A percentile compares a stretch with the other conserved stretches of the same genome.
Evolutionary conservation across 2,888 invertebrate genomes (phyloP).

Genomic region (Cremastobaeus sp.): DNA sequence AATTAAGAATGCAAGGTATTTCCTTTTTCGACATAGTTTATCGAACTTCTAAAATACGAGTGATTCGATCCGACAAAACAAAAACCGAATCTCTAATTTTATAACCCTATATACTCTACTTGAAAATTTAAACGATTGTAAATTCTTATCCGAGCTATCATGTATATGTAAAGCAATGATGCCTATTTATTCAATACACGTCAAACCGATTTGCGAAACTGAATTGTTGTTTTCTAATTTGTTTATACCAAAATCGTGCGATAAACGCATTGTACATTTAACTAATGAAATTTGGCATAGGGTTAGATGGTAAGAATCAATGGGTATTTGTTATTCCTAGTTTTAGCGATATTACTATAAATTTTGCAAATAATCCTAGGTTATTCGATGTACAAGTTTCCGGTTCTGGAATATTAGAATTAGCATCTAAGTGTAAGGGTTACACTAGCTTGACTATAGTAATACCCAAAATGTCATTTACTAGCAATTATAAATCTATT

Average conservation of each 20-base stretch:
- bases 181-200: background rate
- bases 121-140: background rate
- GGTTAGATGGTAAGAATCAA: constrained; percentile 2
- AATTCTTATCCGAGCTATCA: background rate
- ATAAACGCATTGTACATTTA: background rate
- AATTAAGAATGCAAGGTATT: too few species aligned
- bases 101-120: background rate
- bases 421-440: background rate
- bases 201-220: constrained; percentile 7
- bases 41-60: too few species aligned
- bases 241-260: background rate
- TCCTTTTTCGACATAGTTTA: too few species aligned
- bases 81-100: too few species aligned
- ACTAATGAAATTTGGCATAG: constrained; percentile 7
- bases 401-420: background rate
- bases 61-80: too few species aligned
- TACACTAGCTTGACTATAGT: background rate
- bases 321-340: background rate
- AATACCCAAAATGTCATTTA: background rate
- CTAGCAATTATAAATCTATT: background rate
- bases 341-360: background rate
- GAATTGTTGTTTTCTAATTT: background rate
- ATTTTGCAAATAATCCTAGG: background rate
- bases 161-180: background rate
- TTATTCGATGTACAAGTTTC: background rate